phyloP scores from a whole-genome alignment of 2,888 invertebrate species.

The Nymphalis c-album region DNA sequence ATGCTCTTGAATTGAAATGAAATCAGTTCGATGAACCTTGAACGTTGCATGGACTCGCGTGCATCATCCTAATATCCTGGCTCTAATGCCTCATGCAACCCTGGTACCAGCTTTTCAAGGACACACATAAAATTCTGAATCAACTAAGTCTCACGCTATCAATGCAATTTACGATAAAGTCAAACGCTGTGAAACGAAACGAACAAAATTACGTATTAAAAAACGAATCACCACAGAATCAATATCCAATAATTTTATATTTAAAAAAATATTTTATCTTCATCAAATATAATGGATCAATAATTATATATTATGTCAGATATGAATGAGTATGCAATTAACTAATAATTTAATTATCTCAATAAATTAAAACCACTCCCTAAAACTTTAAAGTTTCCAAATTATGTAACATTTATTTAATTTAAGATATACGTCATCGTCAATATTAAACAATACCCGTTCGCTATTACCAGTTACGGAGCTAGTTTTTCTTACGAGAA shows the following conservation, averaged over 20 bases:
- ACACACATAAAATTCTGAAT: conserved; percentile 39
- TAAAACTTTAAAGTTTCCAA: neutral
- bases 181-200: neutral
- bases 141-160: conserved; percentile 51
- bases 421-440: conserved; percentile 31
- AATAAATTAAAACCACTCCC: conserved; percentile 25
- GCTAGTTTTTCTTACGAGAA: conserved; percentile 22
- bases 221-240: neutral
- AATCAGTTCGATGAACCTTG: conserved; percentile 48
- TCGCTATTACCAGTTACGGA: conserved; percentile 9
- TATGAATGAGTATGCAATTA: conserved; percentile 3
- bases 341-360: conserved; percentile 1
- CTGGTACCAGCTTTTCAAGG: conserved; percentile 43
- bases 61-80: conserved; percentile 49
- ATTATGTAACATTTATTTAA: conserved; percentile 6
- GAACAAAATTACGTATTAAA: neutral
- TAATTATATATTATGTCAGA: neutral
- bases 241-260: neutral
- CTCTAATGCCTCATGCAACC: conserved; percentile 40
- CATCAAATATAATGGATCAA: neutral
- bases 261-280: neutral
- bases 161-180: conserved; percentile 50
- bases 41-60: conserved; percentile 54
- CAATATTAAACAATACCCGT: conserved; percentile 21
- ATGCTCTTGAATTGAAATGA: neutral